phyloP scores from a whole-genome alignment of 2,113 vertebrate genomes.

The Lamprologus lemairii region DNA sequence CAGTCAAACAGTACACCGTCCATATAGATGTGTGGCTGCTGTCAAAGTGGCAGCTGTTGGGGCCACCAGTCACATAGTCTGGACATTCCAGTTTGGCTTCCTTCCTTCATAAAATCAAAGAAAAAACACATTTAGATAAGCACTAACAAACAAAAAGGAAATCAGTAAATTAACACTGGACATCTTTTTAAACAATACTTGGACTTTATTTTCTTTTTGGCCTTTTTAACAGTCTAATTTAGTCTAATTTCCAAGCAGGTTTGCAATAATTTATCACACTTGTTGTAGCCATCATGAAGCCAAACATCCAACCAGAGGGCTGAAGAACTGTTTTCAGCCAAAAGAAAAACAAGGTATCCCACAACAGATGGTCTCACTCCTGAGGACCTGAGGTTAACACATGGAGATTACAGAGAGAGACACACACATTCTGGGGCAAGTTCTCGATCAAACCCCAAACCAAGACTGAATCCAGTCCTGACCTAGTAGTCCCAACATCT shows the following conservation, averaged over 20 bases:
- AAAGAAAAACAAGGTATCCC: not conserved
- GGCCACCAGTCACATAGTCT: constrained; percentile 57
- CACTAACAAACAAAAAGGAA: not conserved
- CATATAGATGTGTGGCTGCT: constrained; percentile 65
- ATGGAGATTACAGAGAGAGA: not conserved
- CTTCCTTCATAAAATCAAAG: constrained; percentile 15
- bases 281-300: not conserved
- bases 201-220: not conserved
- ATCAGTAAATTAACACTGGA: not conserved
- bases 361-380: not conserved
- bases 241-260: not conserved
- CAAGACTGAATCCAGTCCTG: not conserved
- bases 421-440: not conserved
- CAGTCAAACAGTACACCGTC: constrained; percentile 70
- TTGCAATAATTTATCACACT: not conserved
- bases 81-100: constrained; percentile 58
- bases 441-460: not conserved
- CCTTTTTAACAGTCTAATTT: not conserved
- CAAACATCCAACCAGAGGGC: not conserved
- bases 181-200: not conserved
- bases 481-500: not conserved
- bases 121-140: not conserved
- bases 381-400: not conserved
- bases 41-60: constrained; percentile 73
- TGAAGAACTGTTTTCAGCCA: not conserved